Conservation (phyloP, 2,113 vertebrate species). For the Eira barbara region DNA sequence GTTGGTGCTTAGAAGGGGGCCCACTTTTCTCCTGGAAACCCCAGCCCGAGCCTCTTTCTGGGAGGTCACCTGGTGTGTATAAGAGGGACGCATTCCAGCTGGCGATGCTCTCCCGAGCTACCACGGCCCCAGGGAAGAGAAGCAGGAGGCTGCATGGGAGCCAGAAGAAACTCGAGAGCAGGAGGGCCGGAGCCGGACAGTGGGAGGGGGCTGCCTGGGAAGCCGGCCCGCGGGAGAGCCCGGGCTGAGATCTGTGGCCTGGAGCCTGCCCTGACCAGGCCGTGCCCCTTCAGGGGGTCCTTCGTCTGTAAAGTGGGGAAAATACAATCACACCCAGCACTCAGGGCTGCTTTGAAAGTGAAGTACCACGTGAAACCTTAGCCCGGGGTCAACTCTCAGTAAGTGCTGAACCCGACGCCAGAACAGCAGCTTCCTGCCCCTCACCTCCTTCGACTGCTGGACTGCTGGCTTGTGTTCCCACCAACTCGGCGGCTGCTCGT, state of each 20-base stretch:
- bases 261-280: not conserved
- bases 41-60: not conserved
- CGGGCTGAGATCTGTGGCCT: not conserved
- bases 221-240: not conserved
- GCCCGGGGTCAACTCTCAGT: not conserved
- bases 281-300: not conserved
- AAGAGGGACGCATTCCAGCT: not conserved
- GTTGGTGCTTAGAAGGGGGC: not conserved
- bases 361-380: not conserved
- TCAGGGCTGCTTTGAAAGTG: not conserved
- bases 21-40: not conserved
- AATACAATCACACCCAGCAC: not conserved
- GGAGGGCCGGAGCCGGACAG: accelerated
- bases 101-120: not conserved
- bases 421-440: accelerated
- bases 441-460: no score
- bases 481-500: not conserved
- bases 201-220: no score
- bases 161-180: no score
- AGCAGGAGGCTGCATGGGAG: not conserved
- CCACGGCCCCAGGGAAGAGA: not conserved
- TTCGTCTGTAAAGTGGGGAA: not conserved
- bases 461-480: not conserved
- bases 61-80: not conserved
- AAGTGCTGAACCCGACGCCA: not conserved